These are phyloP conservation scores for Geotrupes spiniger DNA, from an alignment of 2,888 invertebrate species.

Conservation along the genomic window DNA sequence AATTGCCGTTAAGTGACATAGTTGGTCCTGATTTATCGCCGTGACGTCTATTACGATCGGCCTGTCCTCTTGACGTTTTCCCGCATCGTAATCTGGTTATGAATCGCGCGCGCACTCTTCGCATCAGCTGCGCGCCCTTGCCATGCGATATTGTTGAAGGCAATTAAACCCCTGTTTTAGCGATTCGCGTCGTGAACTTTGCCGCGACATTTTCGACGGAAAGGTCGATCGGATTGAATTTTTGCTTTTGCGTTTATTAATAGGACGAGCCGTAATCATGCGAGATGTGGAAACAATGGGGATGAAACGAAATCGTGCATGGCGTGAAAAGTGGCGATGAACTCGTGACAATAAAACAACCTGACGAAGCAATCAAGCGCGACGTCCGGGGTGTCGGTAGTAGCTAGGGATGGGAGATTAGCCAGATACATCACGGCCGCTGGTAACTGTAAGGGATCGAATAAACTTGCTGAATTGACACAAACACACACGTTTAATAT, in stretches of 20 bases:
- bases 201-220: conserved; percentile 10
- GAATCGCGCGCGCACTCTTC: conserved; percentile 29
- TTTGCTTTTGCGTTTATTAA: too few relatives aligned
- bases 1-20: conserved; percentile 40
- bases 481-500: not conserved
- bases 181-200: conserved; percentile 21
- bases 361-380: conserved; percentile 49
- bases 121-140: conserved; percentile 28
- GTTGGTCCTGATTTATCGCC: conserved; percentile 34
- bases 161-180: conserved; percentile 9
- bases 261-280: too few relatives aligned
- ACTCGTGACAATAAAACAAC: conserved; percentile 48
- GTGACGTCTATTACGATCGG: conserved; percentile 38
- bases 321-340: conserved; percentile 39
- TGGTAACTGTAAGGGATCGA: not conserved
- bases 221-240: not conserved
- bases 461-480: conserved; percentile 14
- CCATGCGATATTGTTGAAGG: conserved; percentile 13
- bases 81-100: conserved; percentile 35
- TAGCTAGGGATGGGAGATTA: conserved; percentile 41
- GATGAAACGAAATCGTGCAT: conserved; percentile 15
- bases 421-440: conserved; percentile 46
- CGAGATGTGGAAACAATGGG: not conserved
- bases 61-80: conserved; percentile 34
- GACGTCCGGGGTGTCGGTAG: conserved; percentile 34